Percentiles rank a stretch among this genome's conserved stretches.
phyloP scores from a whole-genome alignment of 2,888 invertebrate species.

The Zhuqinia jingwanae region DNA sequence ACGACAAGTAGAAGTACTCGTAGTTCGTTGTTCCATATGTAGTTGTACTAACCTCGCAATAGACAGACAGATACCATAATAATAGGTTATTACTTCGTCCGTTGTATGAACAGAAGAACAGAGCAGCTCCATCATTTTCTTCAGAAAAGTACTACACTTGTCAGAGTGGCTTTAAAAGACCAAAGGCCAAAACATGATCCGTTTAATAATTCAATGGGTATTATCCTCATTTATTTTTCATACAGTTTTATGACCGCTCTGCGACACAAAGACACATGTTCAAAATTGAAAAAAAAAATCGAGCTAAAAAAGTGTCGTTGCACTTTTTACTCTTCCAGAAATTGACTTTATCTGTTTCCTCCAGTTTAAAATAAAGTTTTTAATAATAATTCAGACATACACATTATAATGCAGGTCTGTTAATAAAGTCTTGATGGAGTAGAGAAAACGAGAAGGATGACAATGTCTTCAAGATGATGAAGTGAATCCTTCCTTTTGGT shows the following conservation, averaged over 20 bases:
- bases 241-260: constrained; percentile 42
- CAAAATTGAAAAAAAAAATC: constrained; percentile 48
- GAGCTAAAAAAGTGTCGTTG: constrained; percentile 67
- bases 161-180: constrained; percentile 40
- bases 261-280: constrained; percentile 50
- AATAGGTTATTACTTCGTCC: background rate
- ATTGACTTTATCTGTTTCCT: constrained; percentile 1
- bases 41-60: no score
- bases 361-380: no score
- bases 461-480: no score
- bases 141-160: constrained; percentile 1
- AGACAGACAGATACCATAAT: background rate
- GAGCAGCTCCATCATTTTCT: background rate
- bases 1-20: background rate
- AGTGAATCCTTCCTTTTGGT: background rate
- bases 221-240: constrained; percentile 69
- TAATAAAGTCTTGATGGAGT: no score
- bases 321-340: constrained; percentile 46
- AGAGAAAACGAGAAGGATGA: no score
- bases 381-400: no score
- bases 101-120: background rate
- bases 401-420: no score
- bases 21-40: background rate
- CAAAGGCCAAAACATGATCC: constrained; percentile 55
- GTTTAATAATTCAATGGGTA: constrained; percentile 67